A percentile compares a stretch with the other conserved stretches of the same genome.
phyloP scores from a whole-genome alignment of 2,113 vertebrate genomes.

The Coryphaenoides rupestris region DNA sequence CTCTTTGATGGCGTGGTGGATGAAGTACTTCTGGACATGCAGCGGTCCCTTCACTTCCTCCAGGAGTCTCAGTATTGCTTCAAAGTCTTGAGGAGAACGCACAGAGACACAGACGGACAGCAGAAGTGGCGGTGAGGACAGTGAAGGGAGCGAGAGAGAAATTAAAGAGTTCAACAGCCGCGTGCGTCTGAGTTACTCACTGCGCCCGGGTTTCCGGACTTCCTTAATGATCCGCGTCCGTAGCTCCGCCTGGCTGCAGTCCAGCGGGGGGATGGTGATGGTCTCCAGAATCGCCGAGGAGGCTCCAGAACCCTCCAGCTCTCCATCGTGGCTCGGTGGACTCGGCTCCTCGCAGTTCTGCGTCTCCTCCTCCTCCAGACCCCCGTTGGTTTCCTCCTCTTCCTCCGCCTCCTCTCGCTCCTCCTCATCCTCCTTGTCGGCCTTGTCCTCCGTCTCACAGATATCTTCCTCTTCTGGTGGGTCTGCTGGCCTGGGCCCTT shows the following conservation, averaged over 20 bases:
- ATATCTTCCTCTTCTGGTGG: slow-evolving; percentile 53
- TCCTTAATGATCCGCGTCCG: slow-evolving; percentile 90
- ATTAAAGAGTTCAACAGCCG: too few species aligned
- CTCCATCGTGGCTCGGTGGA: slow-evolving; percentile 64
- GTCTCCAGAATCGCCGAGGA: slow-evolving; percentile 54
- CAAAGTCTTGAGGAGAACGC: slow-evolving; percentile 76
- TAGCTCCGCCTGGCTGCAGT: slow-evolving; percentile 88
- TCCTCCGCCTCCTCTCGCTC: slow-evolving; percentile 65
- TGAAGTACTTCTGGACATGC: slow-evolving; percentile 87
- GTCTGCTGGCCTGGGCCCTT: slow-evolving; percentile 34
- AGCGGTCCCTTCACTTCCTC: slow-evolving; percentile 88
- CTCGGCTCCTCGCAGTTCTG: slow-evolving; percentile 69
- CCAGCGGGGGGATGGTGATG: slow-evolving; percentile 69
- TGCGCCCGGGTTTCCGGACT: slow-evolving; percentile 95
- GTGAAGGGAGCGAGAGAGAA: neutral
- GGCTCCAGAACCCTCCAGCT: slow-evolving; percentile 55
- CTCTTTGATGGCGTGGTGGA: slow-evolving; percentile 95
- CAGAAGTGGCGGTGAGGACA: neutral
- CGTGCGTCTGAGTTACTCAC: slow-evolving; percentile 73
- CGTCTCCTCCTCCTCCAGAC: slow-evolving; percentile 37
- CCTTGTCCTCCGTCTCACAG: slow-evolving; percentile 59
- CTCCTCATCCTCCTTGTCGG: slow-evolving; percentile 72
- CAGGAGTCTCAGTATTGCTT: slow-evolving; percentile 86
- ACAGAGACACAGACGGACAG: neutral
- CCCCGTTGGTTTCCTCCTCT: neutral